These are phyloP conservation scores for Zoanthus gigantus DNA, from an alignment of 92 coral and sea anemone species.

Conservation along the genomic window DNA sequence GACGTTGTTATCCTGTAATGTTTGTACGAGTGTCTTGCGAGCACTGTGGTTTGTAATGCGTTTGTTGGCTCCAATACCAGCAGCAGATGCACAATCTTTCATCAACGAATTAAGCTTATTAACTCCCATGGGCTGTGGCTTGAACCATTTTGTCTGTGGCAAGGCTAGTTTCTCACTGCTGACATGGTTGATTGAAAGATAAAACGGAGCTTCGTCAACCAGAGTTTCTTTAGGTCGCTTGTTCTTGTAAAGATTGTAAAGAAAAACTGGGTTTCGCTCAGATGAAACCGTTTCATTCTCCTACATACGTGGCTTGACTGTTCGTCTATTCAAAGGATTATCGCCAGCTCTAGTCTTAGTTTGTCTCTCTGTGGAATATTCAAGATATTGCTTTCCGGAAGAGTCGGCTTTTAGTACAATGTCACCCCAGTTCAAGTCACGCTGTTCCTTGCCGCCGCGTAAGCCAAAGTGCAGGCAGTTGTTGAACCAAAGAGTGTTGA, in stretches of 20 bases:
- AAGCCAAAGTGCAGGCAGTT: slow-evolving; percentile 51
- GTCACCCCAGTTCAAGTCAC: slow-evolving; percentile 62
- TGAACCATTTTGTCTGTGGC: slow-evolving; percentile 38
- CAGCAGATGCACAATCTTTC: slow-evolving; percentile 25
- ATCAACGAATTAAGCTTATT: slow-evolving; percentile 36
- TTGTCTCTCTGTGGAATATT: slow-evolving; percentile 48
- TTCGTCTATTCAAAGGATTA: not conserved
- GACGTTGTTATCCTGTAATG: slow-evolving; percentile 43
- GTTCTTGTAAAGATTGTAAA: too few relatives aligned
- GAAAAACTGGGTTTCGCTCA: too few relatives aligned
- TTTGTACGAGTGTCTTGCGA: slow-evolving; percentile 57
- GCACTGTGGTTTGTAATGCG: slow-evolving; percentile 35
- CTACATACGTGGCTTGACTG: slow-evolving; percentile 60
- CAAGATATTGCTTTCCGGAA: slow-evolving; percentile 62
- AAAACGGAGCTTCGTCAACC: too few relatives aligned
- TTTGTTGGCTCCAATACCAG: too few relatives aligned
- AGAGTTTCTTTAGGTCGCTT: too few relatives aligned
- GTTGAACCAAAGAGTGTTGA: not conserved
- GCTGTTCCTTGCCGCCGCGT: slow-evolving; percentile 17
- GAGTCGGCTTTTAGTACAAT: not conserved
- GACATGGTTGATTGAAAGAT: slow-evolving; percentile 40
- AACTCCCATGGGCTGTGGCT: slow-evolving; percentile 58
- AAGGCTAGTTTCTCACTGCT: slow-evolving; percentile 22
- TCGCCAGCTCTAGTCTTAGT: not conserved
- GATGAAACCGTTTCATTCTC: slow-evolving; percentile 35